A percentile compares a stretch with the other conserved stretches of the same genome.
Evolutionary conservation across 2,888 invertebrate genomes (phyloP).

Genomic region (Sisyra terminalis): DNA sequence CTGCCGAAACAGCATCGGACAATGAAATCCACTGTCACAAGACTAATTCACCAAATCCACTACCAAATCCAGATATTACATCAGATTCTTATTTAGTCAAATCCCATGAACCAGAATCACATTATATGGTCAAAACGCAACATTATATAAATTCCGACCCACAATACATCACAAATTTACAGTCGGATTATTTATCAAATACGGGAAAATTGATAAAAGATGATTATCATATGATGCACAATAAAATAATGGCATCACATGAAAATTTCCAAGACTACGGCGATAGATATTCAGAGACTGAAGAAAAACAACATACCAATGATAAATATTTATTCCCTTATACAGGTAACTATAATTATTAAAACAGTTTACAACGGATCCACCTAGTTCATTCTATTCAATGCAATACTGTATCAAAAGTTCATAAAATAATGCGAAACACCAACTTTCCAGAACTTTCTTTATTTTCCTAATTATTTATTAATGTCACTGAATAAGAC

Average conservation of each 20-base stretch:
- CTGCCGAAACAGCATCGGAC: slow-evolving; percentile 63
- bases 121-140: slow-evolving; percentile 10
- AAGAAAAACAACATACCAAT: slow-evolving; percentile 51
- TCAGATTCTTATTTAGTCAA: slow-evolving; percentile 39
- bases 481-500: too few species aligned
- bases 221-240: slow-evolving; percentile 17
- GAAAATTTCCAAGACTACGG: slow-evolving; percentile 35
- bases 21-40: slow-evolving; percentile 45
- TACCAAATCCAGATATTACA: slow-evolving; percentile 64
- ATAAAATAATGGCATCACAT: slow-evolving; percentile 20
- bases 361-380: too few species aligned
- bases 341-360: slow-evolving; percentile 43
- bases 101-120: slow-evolving; percentile 20
- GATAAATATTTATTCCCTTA: slow-evolving; percentile 77
- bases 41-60: slow-evolving; percentile 47
- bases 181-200: slow-evolving; percentile 10
- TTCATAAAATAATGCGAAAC: too few species aligned
- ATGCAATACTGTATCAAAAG: too few species aligned
- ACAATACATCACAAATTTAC: slow-evolving; percentile 18
- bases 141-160: slow-evolving; percentile 10
- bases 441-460: too few species aligned
- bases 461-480: too few species aligned
- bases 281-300: slow-evolving; percentile 51
- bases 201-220: slow-evolving; percentile 15
- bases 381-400: too few species aligned